Conservation (phyloP, 2,113 vertebrate species). For the Cyrtonyx montezumae region DNA sequence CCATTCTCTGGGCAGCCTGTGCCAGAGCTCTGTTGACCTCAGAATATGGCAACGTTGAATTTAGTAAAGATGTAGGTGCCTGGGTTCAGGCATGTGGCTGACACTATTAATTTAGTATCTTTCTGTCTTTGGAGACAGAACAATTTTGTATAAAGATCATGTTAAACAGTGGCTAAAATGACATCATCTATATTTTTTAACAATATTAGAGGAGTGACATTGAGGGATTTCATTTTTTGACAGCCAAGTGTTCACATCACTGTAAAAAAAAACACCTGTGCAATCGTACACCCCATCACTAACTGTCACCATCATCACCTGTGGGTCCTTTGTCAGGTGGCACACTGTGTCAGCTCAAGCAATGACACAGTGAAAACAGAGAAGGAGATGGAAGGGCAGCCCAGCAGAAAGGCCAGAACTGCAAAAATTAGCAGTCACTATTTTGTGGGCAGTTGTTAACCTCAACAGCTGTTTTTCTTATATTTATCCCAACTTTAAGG, state of each 20-base stretch:
- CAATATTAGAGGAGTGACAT: too few relatives aligned
- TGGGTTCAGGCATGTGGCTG: background rate
- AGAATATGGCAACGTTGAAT: background rate
- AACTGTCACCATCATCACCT: background rate
- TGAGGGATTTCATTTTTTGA: rapidly evolving
- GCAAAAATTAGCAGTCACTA: too few relatives aligned
- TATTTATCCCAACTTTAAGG: background rate
- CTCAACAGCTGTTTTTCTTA: background rate
- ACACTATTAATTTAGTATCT: background rate
- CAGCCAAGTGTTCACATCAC: background rate
- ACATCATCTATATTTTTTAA: background rate
- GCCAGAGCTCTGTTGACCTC: background rate
- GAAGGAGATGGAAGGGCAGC: background rate
- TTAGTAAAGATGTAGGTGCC: rapidly evolving
- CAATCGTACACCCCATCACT: background rate
- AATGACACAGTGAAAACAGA: background rate
- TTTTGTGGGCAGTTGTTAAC: background rate
- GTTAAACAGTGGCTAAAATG: background rate
- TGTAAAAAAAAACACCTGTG: background rate
- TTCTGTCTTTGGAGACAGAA: background rate
- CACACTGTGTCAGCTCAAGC: background rate
- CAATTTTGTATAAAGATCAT: background rate
- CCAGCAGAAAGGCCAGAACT: background rate
- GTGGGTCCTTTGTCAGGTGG: background rate
- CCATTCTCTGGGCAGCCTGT: too few relatives aligned